Base-by-base conservation (phyloP, 2,113 vertebrate genomes). In the Nibea albiflora region DNA sequence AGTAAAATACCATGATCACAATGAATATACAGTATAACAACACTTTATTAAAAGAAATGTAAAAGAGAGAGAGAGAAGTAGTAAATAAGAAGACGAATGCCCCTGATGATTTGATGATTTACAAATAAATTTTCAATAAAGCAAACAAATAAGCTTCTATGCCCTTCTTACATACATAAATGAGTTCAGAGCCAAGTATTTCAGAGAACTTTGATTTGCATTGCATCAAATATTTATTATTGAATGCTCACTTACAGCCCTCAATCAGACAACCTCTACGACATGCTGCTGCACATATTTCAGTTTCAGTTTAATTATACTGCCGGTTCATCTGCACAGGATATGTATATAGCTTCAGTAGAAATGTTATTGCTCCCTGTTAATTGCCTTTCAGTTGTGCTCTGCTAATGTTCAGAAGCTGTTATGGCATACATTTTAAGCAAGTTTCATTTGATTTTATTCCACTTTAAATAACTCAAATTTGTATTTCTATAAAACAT, bases 351-450 rank as follows among this genome's bases (percentile, higher is more conserved):
- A 44, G 20, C 50, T 52, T 58, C 44, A 26, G 44, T 47, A 12
- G 24, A 57, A 46, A 66, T 61, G 31, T 42, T 31, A 70, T 17
- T 74, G 35, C 57, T 68, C 49, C 57, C n/a, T 68, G 61, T 76
- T 77, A 73, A 84, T 60, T 80, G 31, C 50, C 24, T 71, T 71
- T 72, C 17, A 65, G 22, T 35, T 64, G 14, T 53, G 35, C 49
- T 28, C 6, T 17, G 19, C 12, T 50, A n/a, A 74, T 60, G 26
- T 39, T 67, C 2, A 0, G 26, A 50, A 78, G 44, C 31, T 67
- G 24, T 46, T 60, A 42, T 65, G 39, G 39, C 44, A 49, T 5
- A 46, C 42, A 28, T 42, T 81, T 31, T 58, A 15, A 53, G n/a
- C 19, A 58, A 31, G 31, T 73, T 84, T 72, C 2, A 28, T 26